Percentiles rank a stretch among this genome's conserved stretches.
Evolutionary conservation across 2,888 invertebrate genomes (phyloP).

Genomic region (Nesidiocoris tenuis): DNA sequence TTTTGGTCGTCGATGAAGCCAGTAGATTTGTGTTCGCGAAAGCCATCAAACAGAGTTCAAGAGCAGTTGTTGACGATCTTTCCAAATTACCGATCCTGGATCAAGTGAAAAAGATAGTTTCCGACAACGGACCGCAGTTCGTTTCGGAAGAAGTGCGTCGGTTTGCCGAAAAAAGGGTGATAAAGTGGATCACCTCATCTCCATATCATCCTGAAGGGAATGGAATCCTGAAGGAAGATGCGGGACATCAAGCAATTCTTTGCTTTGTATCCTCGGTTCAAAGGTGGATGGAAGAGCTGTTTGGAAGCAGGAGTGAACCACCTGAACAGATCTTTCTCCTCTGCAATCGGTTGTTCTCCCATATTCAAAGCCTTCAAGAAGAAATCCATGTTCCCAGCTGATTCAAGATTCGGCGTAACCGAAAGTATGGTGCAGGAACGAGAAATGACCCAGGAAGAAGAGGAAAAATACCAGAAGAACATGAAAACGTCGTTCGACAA

Average conservation of each 20-base stretch:
- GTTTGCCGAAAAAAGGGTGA: background rate
- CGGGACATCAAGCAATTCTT: background rate
- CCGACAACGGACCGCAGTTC: constrained; percentile 2
- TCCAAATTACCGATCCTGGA: background rate
- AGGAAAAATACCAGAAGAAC: too few relatives aligned
- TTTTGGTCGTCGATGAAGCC: constrained; percentile 1
- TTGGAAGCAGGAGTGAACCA: background rate
- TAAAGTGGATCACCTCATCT: background rate
- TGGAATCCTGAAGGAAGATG: background rate
- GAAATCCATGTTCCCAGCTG: background rate
- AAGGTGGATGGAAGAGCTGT: background rate
- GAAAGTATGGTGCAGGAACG: too few relatives aligned
- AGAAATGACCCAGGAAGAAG: too few relatives aligned
- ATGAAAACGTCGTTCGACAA: too few relatives aligned
- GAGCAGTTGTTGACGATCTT: background rate
- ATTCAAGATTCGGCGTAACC: background rate
- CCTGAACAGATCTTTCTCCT: too few relatives aligned
- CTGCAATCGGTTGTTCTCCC: background rate
- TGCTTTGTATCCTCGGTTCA: background rate
- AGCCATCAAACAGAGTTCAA: background rate
- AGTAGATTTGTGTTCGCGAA: background rate
- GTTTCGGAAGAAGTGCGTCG: background rate
- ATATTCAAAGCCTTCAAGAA: background rate
- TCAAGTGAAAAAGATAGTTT: background rate
- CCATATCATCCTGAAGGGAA: background rate